Base-by-base conservation (phyloP, 2,888 invertebrate genomes). In the Melolontha melolontha region DNA sequence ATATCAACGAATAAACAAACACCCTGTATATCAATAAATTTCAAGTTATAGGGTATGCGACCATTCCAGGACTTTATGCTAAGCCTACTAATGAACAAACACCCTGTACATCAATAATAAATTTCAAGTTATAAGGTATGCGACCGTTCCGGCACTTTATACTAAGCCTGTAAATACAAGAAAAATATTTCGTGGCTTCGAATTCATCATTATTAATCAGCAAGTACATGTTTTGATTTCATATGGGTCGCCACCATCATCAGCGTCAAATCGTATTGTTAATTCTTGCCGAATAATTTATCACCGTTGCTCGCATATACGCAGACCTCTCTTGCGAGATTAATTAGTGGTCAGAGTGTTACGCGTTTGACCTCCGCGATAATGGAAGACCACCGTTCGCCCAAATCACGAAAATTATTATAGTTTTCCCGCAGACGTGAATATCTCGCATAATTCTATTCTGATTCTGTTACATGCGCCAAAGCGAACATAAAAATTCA, bases 401-500 rank as follows among this genome's bases (percentile, higher is more conserved):
- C 47, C 47, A n/a, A 62, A 47, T 62, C 59, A 47, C 59, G 59
- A 47, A 62, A 62, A 39, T 47, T 62, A 29, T 47, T 47, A 39
- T 62, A 62, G 59, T 62, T 39, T 14, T 11, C 14, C 22, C n/a
- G 50, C 5, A 17, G 41, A 39, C 39, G 66, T 51, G 55, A 71
- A 71, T 69, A 71, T 68, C 66, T 64, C 70, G 66, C 42, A 64
- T 69, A 66, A 64, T 69, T 67, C 64, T 59, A 49, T 51, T 68
- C 34, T 47, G 17, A 47, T 62, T 62, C 47, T 17, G 47, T 49
- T 62, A 49, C 47, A 47, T 34, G 10, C 10, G 10, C 34, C 69
- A 64, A 64, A 41, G 71, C 69, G 71, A 71, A 72, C 70, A 74
- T 74, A 73, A 76, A 75, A 75, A 74, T 69, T 52, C 69, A 69